Percentiles rank a stretch among this genome's conserved stretches.
Conservation (phyloP, 2,888 invertebrate species). For the Thelaira solivaga region DNA sequence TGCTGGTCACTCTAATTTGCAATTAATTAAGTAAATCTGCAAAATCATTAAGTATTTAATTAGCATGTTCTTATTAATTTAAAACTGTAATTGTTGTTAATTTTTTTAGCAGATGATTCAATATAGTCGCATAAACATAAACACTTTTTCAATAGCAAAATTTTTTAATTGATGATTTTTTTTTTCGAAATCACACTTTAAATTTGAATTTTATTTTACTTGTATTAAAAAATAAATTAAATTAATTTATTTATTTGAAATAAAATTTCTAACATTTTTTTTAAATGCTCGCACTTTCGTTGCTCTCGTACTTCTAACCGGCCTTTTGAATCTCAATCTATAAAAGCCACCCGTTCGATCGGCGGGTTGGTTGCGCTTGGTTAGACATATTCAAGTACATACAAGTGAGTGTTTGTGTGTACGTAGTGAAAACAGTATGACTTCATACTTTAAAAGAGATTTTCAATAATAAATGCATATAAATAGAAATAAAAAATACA, state of each 20-base stretch:
- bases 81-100: neutral
- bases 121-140: too few species aligned
- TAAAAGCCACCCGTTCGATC: conserved; percentile 24
- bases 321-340: conserved; percentile 22
- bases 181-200: too few species aligned
- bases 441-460: conserved; percentile 52
- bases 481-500: neutral
- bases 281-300: conserved; percentile 69
- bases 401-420: conserved; percentile 1
- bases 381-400: conserved; percentile 27
- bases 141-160: too few species aligned
- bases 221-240: neutral
- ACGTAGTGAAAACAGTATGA: conserved; percentile 46
- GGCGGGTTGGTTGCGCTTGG: conserved; percentile 6
- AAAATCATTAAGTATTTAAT: conserved; percentile 10
- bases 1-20: conserved; percentile 29
- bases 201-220: too few species aligned
- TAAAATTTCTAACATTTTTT: conserved; percentile 4
- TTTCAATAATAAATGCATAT: conserved; percentile 8
- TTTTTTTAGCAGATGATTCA: conserved; percentile 6
- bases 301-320: conserved; percentile 72
- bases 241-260: conserved; percentile 23
- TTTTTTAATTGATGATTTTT: too few species aligned
- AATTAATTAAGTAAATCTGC: conserved; percentile 6
- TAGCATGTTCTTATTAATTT: conserved; percentile 35